Percentiles rank a stretch among this genome's conserved stretches.
phyloP scores from a whole-genome alignment of 2,113 vertebrate genomes.

The Nycticebus coucang region DNA sequence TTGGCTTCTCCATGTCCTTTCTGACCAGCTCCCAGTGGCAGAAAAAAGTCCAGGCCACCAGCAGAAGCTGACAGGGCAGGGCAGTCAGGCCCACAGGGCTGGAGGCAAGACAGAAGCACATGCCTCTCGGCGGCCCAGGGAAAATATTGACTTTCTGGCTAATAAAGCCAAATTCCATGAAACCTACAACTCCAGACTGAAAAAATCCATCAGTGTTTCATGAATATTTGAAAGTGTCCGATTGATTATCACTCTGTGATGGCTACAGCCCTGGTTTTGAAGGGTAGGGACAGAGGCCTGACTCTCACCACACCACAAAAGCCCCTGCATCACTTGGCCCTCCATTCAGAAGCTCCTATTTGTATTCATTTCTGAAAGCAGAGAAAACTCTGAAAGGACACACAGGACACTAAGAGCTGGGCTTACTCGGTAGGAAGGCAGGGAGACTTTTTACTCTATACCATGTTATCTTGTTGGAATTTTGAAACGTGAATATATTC shows the following conservation, averaged over 20 bases:
- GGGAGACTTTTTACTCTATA: not conserved
- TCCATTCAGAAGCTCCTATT: not conserved
- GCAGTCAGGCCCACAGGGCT: not conserved
- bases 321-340: not conserved
- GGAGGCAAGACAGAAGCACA: conserved; percentile 48
- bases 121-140: conserved; percentile 53
- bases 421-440: too few relatives aligned
- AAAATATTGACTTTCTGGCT: conserved; percentile 85
- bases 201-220: conserved; percentile 83
- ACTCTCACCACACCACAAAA: rapidly evolving
- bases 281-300: not conserved
- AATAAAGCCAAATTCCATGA: conserved; percentile 85
- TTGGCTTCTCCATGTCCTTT: not conserved
- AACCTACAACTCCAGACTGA: conserved; percentile 81
- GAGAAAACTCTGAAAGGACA: not conserved
- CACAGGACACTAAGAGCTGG: not conserved
- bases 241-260: conserved; percentile 64
- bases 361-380: not conserved
- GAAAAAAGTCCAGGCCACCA: not conserved
- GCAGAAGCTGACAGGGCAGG: not conserved
- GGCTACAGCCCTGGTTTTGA: conserved; percentile 33
- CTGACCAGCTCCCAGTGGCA: not conserved
- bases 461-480: not conserved
- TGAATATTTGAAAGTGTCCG: conserved; percentile 84
- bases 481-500: not conserved